Evolutionary conservation across 2,113 vertebrate genomes (phyloP), one percentile per base, ranked within the genome.

Genomic region (Leptodactylus fuscus): DNA sequence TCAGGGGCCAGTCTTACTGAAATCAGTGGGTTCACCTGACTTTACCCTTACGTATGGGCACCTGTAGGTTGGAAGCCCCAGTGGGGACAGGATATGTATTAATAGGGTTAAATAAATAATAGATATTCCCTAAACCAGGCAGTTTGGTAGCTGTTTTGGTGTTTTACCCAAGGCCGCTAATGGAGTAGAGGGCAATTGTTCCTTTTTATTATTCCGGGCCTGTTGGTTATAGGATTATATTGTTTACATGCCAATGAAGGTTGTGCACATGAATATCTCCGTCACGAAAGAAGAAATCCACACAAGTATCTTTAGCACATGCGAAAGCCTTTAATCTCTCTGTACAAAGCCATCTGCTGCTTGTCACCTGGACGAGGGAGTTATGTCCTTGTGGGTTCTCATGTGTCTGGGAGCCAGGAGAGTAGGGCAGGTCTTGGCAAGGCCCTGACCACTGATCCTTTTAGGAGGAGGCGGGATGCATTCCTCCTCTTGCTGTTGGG

Each of bases 251-350:
- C 18, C 49, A 55, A 5, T 32, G 44, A 55, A 22, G 7, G 29
- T 9, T 38, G 53, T 22, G 18, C 32, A 58, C 16, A 58, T 29
- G 16, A 20, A 32, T 20, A 48, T 16, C 22, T 32, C 11, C 34
- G 8, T 48, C 18, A 44, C 32, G 49, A 85, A 65, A 38, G 24
- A 84, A 78, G 73, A 85, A 85, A 85, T 69, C 27, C 74, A 69
- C 83, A 53, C 32, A 36, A 78, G 83, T 62, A 34, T 65, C 29
- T 36, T 67, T 49, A 77, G 11, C 65, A 44, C 46, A 85, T 78
- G 83, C 58, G 55, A 85, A 85, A 85, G 44, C 83, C 83, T 85
- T 85, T 85, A 85, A 85, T 85, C 82, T 76, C 38, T 36, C 46
- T 85, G 55, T 69, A 69, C 74, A 78, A 85, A 69, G 83, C 83